Conservation (phyloP, 2,797 vertebrate genomes). For the Squalus acanthias region DNA sequence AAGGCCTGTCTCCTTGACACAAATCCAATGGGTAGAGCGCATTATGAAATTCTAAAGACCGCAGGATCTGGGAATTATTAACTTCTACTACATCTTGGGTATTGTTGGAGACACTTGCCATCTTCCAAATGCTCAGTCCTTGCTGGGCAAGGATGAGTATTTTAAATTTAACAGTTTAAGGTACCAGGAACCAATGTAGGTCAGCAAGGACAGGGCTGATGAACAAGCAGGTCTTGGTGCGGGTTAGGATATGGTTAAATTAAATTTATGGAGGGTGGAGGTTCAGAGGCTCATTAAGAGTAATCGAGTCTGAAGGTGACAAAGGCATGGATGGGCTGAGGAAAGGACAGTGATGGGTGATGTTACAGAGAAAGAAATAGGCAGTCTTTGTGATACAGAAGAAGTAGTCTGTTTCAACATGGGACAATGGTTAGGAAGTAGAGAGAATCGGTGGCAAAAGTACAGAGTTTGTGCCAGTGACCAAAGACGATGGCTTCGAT, state of each 20-base stretch:
- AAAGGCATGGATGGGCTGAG: neutral
- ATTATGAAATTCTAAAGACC: neutral
- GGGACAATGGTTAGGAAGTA: neutral
- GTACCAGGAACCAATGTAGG: neutral
- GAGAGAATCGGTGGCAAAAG: neutral
- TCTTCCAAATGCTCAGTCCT: neutral
- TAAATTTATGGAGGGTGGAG: neutral
- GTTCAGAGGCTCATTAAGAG: neutral
- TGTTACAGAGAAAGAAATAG: neutral
- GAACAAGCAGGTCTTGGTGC: neutral
- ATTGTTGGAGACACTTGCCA: neutral
- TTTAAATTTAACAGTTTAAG: neutral
- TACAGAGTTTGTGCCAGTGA: neutral
- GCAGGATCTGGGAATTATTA: neutral
- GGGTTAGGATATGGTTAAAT: neutral
- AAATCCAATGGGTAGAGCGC: neutral
- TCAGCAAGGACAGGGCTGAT: neutral
- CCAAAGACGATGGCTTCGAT: neutral
- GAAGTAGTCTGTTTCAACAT: neutral
- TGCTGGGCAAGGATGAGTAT: neutral
- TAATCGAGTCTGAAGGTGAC: neutral
- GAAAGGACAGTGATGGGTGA: neutral
- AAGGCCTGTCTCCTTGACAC: neutral
- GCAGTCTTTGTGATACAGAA: neutral
- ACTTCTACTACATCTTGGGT: neutral